phyloP scores from a whole-genome alignment of 2,888 invertebrate genomes.

The Melolontha melolontha region DNA sequence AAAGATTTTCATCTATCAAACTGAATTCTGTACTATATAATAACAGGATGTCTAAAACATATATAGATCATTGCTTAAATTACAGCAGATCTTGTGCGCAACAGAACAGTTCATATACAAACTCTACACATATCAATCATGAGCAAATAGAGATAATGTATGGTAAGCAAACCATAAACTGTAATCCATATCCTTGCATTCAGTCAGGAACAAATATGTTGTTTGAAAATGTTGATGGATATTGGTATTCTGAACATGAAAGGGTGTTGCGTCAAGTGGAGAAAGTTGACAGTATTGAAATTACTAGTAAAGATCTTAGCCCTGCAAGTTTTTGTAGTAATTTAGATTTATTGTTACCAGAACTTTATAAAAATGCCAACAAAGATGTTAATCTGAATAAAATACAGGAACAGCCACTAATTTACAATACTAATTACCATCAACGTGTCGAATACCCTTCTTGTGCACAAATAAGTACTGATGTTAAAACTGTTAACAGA shows the following conservation, averaged over 20 bases:
- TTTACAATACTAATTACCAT: slow-evolving; percentile 51
- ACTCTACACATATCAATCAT: slow-evolving; percentile 12
- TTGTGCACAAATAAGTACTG: slow-evolving; percentile 56
- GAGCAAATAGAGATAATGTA: slow-evolving; percentile 47
- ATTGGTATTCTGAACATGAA: slow-evolving; percentile 52
- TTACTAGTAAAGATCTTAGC: slow-evolving; percentile 60
- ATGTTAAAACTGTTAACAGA: slow-evolving; percentile 49
- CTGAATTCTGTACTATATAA: no score
- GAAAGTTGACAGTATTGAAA: slow-evolving; percentile 60
- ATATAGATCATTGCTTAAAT: slow-evolving; percentile 41
- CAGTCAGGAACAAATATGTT: slow-evolving; percentile 32
- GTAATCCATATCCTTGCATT: slow-evolving; percentile 47
- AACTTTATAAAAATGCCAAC: slow-evolving; percentile 53
- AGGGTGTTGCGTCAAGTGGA: slow-evolving; percentile 53
- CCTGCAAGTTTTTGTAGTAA: slow-evolving; percentile 60
- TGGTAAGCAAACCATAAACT: slow-evolving; percentile 45
- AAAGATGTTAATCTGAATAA: slow-evolving; percentile 33
- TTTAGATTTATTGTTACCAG: slow-evolving; percentile 55
- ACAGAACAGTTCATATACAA: slow-evolving; percentile 13
- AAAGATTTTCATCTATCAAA: no score
- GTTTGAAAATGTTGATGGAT: slow-evolving; percentile 46
- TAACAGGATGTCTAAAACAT: slow-evolving; percentile 43
- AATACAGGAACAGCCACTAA: slow-evolving; percentile 52
- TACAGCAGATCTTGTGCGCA: slow-evolving; percentile 46
- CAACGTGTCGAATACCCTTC: slow-evolving; percentile 59